Base-by-base conservation (phyloP, 1,140 invertebrate species). In the Atopsyche davidsoni region DNA sequence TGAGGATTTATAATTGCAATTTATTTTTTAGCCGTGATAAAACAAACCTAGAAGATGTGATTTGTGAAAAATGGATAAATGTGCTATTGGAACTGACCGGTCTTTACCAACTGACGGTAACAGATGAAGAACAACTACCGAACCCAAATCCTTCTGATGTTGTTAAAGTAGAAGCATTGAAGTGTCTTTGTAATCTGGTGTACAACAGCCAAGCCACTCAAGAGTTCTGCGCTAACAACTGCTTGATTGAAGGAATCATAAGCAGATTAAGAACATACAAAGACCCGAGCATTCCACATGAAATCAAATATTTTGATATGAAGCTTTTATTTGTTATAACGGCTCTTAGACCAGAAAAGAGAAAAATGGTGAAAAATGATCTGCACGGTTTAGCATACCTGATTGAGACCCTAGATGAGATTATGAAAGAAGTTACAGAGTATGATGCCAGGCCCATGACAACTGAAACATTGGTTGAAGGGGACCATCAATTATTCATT, bases 161-260 rank as follows among this genome's bases (percentile, higher is more conserved):
- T 49, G 63, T 75, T 9, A 70, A 73, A 53, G 68, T 87, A 4
- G 92, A 95, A 69, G 83, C 88, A 0, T 66, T 90, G 36, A 97
- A 96, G 71, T 85, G 90, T 63, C 66, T 96, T 2, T 94, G 88
- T 62, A 97, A 97, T 70, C 68, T 96, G 34, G 74, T 93, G 36
- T 95, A 81, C 64, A 91, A 95, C 64, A 89, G 86, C 70, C 62
- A 67, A 38, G 77, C 78, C 35, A 81, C 83, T 1, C 82, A 86
- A 53, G 74, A 73, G 47, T 69, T 85, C 25, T 86, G 88, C 66
- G 74, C 80, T 38, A 75, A 82, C 55, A 87, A 86, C 64, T 74
- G 76, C 11, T 83, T 86, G 57, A 70, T 92, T 11, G 79, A 87
- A 56, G 80, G 80, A 35, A 74, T 95, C 17, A 74, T 93, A 2